These are phyloP conservation scores for Micromys minutus DNA, from an alignment of 2,113 vertebrate species.

Conservation along the genomic window DNA sequence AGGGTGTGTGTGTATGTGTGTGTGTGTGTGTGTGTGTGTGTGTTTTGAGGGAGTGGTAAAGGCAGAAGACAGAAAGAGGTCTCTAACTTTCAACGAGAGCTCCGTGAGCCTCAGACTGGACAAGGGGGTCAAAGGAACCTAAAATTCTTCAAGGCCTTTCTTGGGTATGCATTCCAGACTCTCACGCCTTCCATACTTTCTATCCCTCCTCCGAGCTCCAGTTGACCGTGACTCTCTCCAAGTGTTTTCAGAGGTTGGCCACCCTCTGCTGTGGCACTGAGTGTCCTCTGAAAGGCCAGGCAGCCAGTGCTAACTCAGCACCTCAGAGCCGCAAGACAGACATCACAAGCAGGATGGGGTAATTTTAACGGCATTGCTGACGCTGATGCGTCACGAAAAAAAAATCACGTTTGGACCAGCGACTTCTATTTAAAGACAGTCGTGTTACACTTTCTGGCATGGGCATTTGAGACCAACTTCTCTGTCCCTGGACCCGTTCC, in stretches of 20 bases:
- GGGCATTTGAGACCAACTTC: slow-evolving; percentile 44
- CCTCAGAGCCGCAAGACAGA: not conserved
- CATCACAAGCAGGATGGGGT: slow-evolving; percentile 49
- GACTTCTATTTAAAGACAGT: slow-evolving; percentile 60
- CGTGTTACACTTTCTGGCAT: not conserved
- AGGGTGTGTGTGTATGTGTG: not conserved
- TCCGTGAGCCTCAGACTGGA: not conserved
- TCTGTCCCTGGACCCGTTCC: slow-evolving; percentile 39
- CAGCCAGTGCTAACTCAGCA: slow-evolving; percentile 37
- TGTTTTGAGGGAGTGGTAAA: too few relatives aligned
- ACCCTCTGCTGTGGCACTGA: slow-evolving; percentile 53
- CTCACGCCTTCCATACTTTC: not conserved
- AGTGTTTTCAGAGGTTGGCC: not conserved
- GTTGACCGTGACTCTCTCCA: not conserved
- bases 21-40: not conserved
- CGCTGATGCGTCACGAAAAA: slow-evolving; percentile 64
- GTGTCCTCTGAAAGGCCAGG: not conserved
- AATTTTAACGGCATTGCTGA: slow-evolving; percentile 39
- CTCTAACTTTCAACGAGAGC: not conserved
- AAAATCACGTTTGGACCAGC: slow-evolving; percentile 64
- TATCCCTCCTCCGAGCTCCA: not conserved
- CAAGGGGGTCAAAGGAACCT: not conserved
- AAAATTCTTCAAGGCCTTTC: not conserved
- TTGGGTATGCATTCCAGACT: not conserved
- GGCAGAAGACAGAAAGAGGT: not conserved